Evolutionary conservation across 2,888 invertebrate species (phyloP).

Genomic region (Rhagonycha fulva): DNA sequence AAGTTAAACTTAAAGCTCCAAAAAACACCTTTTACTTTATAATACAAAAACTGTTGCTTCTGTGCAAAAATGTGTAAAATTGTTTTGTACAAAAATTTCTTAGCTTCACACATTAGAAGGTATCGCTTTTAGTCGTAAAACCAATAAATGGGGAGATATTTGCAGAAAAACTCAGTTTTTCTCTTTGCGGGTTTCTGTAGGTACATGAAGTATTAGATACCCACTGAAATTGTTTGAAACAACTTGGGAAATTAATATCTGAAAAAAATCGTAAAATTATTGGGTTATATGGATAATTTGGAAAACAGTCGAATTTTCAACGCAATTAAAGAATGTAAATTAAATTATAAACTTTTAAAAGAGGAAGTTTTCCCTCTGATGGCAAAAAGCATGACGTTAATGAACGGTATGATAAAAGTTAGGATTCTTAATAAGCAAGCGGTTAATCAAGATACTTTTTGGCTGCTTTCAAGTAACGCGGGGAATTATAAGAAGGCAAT

Average conservation of each 20-base stretch:
- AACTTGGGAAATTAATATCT: neutral
- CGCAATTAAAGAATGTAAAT: neutral
- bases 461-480: constrained; percentile 16
- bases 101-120: too few relatives aligned
- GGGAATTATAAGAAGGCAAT: constrained; percentile 27
- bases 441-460: constrained; percentile 16
- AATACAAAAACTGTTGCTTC: too few relatives aligned
- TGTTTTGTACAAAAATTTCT: too few relatives aligned
- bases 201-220: too few relatives aligned
- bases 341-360: neutral
- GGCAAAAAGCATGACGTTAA: neutral
- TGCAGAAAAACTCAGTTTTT: too few relatives aligned
- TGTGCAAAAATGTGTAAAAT: too few relatives aligned
- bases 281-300: neutral
- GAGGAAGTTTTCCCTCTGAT: neutral
- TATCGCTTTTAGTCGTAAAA: too few relatives aligned
- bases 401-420: constrained; percentile 17
- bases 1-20: too few relatives aligned
- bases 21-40: too few relatives aligned
- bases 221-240: too few relatives aligned
- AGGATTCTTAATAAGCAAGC: constrained; percentile 6
- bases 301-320: neutral
- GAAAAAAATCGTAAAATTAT: neutral
- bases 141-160: too few relatives aligned
- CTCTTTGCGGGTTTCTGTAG: too few relatives aligned